These are phyloP conservation scores for Ammospiza nelsoni DNA, from an alignment of 2,113 vertebrate species.

Conservation along the genomic window DNA sequence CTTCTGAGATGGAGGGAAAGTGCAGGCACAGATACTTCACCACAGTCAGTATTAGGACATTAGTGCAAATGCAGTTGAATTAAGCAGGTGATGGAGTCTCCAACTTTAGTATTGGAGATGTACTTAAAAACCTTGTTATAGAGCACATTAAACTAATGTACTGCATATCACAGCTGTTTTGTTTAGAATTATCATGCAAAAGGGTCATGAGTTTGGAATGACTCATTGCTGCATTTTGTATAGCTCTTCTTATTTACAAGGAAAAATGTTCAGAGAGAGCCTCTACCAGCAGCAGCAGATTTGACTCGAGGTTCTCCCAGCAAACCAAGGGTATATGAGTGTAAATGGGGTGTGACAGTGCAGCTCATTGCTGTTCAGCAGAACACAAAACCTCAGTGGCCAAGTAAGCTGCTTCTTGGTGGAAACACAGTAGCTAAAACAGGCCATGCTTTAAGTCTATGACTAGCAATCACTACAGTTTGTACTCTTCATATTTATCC, in stretches of 20 bases:
- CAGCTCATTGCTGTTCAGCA: not conserved
- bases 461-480: not conserved
- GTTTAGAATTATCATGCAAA: not conserved
- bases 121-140: not conserved
- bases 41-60: not conserved
- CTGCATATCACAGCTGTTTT: not conserved
- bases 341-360: too few species aligned
- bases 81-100: not conserved
- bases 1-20: not conserved
- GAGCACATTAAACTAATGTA: not conserved
- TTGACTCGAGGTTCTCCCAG: accelerated
- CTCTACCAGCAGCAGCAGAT: not conserved
- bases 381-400: not conserved
- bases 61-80: not conserved
- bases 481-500: not conserved
- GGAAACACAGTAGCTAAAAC: not conserved
- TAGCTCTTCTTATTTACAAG: not conserved
- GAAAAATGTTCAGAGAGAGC: not conserved
- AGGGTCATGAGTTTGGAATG: not conserved
- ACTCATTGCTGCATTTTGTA: not conserved
- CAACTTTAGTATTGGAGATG: not conserved
- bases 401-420: not conserved
- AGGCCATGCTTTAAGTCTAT: not conserved
- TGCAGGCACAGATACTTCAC: not conserved
- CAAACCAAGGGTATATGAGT: not conserved